Evolutionary conservation across 2,113 vertebrate genomes (phyloP).

Genomic region (Cyphomyrus discorhynchus): DNA sequence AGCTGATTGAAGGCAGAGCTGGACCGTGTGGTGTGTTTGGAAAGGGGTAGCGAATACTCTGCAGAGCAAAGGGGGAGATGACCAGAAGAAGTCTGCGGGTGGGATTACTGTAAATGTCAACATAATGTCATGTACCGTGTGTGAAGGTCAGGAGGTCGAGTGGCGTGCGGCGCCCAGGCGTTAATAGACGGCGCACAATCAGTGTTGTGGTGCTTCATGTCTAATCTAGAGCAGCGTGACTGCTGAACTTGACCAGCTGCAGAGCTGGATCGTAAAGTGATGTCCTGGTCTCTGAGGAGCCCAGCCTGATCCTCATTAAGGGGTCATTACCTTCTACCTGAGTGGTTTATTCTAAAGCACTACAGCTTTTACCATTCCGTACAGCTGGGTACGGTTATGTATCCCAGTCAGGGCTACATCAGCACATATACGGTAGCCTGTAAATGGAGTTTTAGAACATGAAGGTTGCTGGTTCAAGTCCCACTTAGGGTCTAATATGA

Average conservation of each 20-base stretch:
- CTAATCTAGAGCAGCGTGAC: background rate
- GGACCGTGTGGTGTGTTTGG: background rate
- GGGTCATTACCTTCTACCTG: background rate
- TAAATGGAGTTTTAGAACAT: background rate
- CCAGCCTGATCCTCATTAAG: background rate
- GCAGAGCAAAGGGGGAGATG: background rate
- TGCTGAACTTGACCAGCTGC: background rate
- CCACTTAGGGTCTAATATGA: background rate
- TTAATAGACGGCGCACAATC: slow-evolving; percentile 53
- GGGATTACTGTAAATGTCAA: slow-evolving; percentile 63
- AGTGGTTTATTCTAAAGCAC: background rate
- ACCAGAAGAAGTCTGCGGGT: slow-evolving; percentile 31
- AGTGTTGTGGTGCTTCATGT: slow-evolving; percentile 38
- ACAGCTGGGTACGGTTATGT: background rate
- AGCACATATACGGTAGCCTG: background rate
- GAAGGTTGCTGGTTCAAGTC: background rate
- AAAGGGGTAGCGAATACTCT: too few species aligned
- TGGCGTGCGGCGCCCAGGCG: slow-evolving; percentile 51
- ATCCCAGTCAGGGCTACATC: background rate
- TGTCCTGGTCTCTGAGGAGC: background rate
- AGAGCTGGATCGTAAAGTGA: background rate
- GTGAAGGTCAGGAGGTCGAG: slow-evolving; percentile 62
- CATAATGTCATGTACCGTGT: slow-evolving; percentile 58
- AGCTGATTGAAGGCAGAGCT: background rate
- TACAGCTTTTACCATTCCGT: background rate